Percentiles rank a stretch among this genome's conserved stretches.
These are phyloP conservation scores for Endomychus coccineus DNA, from an alignment of 2,888 invertebrate genomes.

Conservation along the genomic window DNA sequence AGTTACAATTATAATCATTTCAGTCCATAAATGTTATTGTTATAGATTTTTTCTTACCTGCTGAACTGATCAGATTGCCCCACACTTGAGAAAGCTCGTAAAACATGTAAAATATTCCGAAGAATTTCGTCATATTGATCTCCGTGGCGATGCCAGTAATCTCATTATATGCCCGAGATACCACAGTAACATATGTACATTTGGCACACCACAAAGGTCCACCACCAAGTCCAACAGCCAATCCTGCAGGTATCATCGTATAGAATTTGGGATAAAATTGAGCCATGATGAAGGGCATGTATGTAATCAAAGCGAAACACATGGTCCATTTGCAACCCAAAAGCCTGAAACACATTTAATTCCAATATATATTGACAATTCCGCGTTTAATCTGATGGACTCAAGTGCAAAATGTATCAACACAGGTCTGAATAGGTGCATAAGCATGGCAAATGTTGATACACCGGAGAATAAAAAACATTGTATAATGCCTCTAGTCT, in stretches of 20 bases:
- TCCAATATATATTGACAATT: too few species aligned
- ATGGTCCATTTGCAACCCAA: constrained; percentile 89
- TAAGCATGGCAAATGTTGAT: too few species aligned
- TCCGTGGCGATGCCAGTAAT: constrained; percentile 62
- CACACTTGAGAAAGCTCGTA: constrained; percentile 94
- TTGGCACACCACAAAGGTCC: constrained; percentile 95
- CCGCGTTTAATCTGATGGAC: too few species aligned
- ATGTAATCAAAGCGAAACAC: constrained; percentile 76
- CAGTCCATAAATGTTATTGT: too few species aligned
- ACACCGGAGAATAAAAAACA: too few species aligned
- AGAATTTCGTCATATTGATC: constrained; percentile 81
- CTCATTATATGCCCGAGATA: constrained; percentile 69
- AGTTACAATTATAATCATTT: too few species aligned
- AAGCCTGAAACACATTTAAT: constrained; percentile 66
- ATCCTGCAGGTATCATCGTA: constrained; percentile 75
- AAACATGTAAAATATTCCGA: constrained; percentile 93
- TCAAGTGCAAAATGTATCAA: too few species aligned
- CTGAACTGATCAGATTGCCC: constrained; percentile 86
- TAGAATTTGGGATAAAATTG: constrained; percentile 84
- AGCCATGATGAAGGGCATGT: constrained; percentile 84
- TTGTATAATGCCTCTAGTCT: too few species aligned
- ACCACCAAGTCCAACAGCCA: constrained; percentile 80
- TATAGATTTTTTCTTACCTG: constrained; percentile 53
- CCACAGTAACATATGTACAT: constrained; percentile 86
- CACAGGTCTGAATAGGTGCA: too few species aligned